Base-by-base conservation (phyloP, 92 coral and sea anemone species). In the Porites divaricata region DNA sequence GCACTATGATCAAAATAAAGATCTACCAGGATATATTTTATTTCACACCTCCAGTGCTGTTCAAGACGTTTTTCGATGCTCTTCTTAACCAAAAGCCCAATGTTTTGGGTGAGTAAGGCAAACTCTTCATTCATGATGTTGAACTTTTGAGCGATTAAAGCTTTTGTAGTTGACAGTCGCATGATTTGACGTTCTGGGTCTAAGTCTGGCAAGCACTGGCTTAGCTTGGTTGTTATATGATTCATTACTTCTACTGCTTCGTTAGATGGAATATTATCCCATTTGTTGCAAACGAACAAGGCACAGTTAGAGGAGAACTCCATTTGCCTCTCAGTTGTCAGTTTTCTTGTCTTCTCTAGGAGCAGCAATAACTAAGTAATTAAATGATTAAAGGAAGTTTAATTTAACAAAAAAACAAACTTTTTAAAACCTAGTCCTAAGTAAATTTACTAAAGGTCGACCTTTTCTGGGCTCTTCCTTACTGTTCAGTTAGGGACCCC, bases 221-320 rank as follows among this genome's bases (percentile, higher is more conserved):
- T 67, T 61, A 87, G 51, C 45, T 74, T 63, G 50, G 58, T 28
- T 1, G 28, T 21, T 8, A 81, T 73, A 66, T 87, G 76, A 16
- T 64, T 75, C 14, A 80, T 81, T 20, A 87, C 90, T 9, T 56
- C 77, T 26, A 9, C 17, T 35, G 6, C 56, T 61, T 85, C 89
- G 0, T 8, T 3, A 4, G 75, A 2, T 14, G 79, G 79, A 12
- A 87, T 58, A 16, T 9, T 53, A 57, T 87, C 90, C 90, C 90
- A 87, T 48, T 87, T 87, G 77, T 79, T 79, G 82, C 90, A 87
- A 35, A 87, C 75, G 49, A 87, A 87, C 74, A 87, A 69, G 8
- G 86, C 86, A 16, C 86, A 73, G 68, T 51, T 62, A 22, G 89
- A 72, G 20, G 75, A 68, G 68, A 59, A 67, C 22, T 86, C 77